These are phyloP conservation scores for Ophion ellenae DNA, from an alignment of 2,888 invertebrate species.

Conservation along the genomic window DNA sequence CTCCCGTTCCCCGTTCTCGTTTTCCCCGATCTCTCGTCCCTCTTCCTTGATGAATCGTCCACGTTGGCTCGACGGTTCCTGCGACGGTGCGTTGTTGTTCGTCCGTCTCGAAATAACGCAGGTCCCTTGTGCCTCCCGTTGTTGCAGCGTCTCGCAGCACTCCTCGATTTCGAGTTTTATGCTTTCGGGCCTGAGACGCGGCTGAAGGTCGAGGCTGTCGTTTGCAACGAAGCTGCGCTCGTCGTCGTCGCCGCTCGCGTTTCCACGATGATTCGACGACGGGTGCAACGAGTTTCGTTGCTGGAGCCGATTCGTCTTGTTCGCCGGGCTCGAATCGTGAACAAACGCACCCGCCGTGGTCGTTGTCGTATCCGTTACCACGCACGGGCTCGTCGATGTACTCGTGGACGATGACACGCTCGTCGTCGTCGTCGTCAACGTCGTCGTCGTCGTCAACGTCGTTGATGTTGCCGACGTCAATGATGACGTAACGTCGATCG, in stretches of 20 bases:
- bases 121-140: slow-evolving; percentile 65
- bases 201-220: slow-evolving; percentile 68
- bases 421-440: slow-evolving; percentile 62
- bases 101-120: slow-evolving; percentile 48
- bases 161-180: slow-evolving; percentile 86
- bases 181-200: slow-evolving; percentile 82
- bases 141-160: slow-evolving; percentile 78
- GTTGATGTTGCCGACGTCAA: slow-evolving; percentile 66
- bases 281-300: slow-evolving; percentile 56
- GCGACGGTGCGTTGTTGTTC: slow-evolving; percentile 57
- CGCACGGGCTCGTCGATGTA: slow-evolving; percentile 63
- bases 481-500: slow-evolving; percentile 55
- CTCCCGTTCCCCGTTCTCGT: slow-evolving; percentile 81
- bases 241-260: slow-evolving; percentile 72
- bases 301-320: slow-evolving; percentile 53
- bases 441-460: slow-evolving; percentile 59
- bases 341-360: slow-evolving; percentile 71
- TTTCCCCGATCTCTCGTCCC: slow-evolving; percentile 71
- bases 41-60: slow-evolving; percentile 69
- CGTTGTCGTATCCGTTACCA: slow-evolving; percentile 59
- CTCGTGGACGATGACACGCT: slow-evolving; percentile 49
- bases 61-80: slow-evolving; percentile 46
- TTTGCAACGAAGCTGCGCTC: slow-evolving; percentile 68
- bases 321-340: slow-evolving; percentile 66
- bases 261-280: slow-evolving; percentile 69